Percentiles rank a stretch among this genome's conserved stretches.
phyloP scores from a whole-genome alignment of 2,797 vertebrate species.

The Danio aesculapii region DNA sequence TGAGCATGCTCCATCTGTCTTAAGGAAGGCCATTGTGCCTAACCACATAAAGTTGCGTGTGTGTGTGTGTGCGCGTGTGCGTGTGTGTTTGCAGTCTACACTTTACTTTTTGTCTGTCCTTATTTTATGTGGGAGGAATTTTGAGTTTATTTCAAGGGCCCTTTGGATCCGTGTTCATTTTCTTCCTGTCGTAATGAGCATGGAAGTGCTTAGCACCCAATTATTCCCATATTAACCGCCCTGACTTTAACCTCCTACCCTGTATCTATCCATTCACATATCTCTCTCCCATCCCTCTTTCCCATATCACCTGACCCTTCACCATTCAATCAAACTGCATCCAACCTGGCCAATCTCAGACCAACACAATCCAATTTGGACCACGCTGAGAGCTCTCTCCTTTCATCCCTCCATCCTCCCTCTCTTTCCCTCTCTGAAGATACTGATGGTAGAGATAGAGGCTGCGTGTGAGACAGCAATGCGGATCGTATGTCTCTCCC shows the following conservation, averaged over 20 bases:
- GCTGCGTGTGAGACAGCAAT: slow-evolving; percentile 43
- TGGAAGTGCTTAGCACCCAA: slow-evolving; percentile 34
- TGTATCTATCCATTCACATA: slow-evolving; percentile 20
- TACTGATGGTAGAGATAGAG: slow-evolving; percentile 49
- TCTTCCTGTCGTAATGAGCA: slow-evolving; percentile 6
- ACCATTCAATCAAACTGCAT: slow-evolving; percentile 27
- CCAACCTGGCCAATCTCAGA: slow-evolving; percentile 46
- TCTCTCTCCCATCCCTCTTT: slow-evolving; percentile 27
- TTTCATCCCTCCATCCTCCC: slow-evolving; percentile 30
- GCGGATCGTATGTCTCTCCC: slow-evolving; percentile 54
- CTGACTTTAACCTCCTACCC: slow-evolving; percentile 25
- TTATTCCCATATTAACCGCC: slow-evolving; percentile 41
- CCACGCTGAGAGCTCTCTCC: slow-evolving; percentile 7
- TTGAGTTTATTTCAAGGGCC: slow-evolving; percentile 24
- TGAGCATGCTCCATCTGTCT: slow-evolving; percentile 38
- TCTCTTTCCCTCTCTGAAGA: slow-evolving; percentile 32
- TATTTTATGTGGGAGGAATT: slow-evolving; percentile 10
- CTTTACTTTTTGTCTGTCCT: slow-evolving; percentile 17
- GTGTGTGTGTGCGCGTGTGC: not conserved
- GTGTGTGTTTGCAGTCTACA: slow-evolving; percentile 2
- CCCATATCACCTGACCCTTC: slow-evolving; percentile 34
- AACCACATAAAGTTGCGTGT: slow-evolving; percentile 18
- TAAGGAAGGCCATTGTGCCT: slow-evolving; percentile 24
- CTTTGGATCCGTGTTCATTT: slow-evolving; percentile 34
- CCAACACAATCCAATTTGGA: slow-evolving; percentile 47